These are phyloP conservation scores for Leptonema lineaticorne DNA, from an alignment of 1,140 invertebrate species.

Conservation along the genomic window DNA sequence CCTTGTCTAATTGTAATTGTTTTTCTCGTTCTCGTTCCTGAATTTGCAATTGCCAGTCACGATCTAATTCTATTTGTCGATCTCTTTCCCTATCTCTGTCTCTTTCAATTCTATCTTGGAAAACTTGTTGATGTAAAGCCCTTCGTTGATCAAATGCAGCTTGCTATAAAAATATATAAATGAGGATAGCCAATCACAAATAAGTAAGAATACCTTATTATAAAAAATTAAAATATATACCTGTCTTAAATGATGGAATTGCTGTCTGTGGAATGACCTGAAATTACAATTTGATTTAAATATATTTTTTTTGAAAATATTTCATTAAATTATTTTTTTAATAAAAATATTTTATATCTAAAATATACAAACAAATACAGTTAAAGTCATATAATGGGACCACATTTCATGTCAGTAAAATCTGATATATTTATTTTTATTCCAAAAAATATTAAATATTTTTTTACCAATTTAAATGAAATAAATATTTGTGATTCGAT, in stretches of 20 bases:
- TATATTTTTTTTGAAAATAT: neutral
- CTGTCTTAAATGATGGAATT: neutral
- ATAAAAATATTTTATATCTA: too few species aligned
- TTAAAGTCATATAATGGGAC: too few species aligned
- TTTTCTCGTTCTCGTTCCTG: constrained; percentile 18
- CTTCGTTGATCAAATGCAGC: constrained; percentile 36
- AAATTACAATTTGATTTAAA: neutral
- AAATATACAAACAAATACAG: too few species aligned
- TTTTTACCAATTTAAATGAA: neutral
- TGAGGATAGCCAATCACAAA: neutral
- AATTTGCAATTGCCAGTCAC: constrained; percentile 39
- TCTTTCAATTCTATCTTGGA: constrained; percentile 39
- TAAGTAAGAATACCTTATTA: neutral
- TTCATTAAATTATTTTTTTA: neutral
- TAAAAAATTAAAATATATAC: neutral
- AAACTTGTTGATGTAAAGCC: constrained; percentile 41
- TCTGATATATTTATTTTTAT: too few species aligned
- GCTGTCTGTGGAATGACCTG: neutral
- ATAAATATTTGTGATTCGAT: too few species aligned
- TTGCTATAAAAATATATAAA: neutral
- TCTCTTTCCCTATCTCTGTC: constrained; percentile 29
- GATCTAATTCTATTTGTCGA: constrained; percentile 20
- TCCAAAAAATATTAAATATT: neutral
- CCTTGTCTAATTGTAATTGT: constrained; percentile 8
- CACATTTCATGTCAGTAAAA: too few species aligned